Evolutionary conservation across 2,888 invertebrate genomes (phyloP), one percentile per base, ranked within the genome.

Genomic region (Frankliniella fusca): DNA sequence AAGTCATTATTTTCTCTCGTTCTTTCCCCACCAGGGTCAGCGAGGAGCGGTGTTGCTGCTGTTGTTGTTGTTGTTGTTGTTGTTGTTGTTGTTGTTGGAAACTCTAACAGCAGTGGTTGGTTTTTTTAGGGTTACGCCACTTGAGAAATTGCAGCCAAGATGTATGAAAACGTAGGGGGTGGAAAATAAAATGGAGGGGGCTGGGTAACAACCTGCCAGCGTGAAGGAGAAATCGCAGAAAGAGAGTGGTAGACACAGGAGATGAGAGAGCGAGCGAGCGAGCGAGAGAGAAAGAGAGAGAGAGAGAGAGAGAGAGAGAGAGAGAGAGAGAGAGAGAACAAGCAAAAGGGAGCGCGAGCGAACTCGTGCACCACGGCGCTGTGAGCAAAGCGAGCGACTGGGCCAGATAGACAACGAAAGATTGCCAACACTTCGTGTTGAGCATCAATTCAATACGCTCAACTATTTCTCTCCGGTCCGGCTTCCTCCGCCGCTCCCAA

Each of bases 391-490:
- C 38, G 38, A 38, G 54, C 54, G 18, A 15, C 27, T 76, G 27
- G 23, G 27, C 10, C 23, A 27, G 70, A 76, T 70, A 23, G 70
- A 61, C 61, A 61, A 8, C 61, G n/a, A 7, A 54, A 11, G 70
- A 70, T 23, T 76, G 27, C 70, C 23, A 76, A 76, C 70, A 23
- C 27, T 76, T 76, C 70, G 70, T 76, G 70, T 23, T 76, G 70
- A 23, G 27, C 70, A 76, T 76, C 70, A 76, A 76, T 76, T 76
- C 70, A 76, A 76, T 76, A 76, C 70, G 23, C 27, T 27, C 70
- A 76, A 76, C 70, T 76, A 76, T 76, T 76, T 76, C 70, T 76
- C 10, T 61, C 61, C 70, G 23, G 7, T 27, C 23, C 27, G 10
- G 23, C 70, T 27, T 7, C 11, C 27, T 27, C 70, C 70, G 27